phyloP scores from a whole-genome alignment of 2,113 vertebrate species.

The Corythaeola cristata region DNA sequence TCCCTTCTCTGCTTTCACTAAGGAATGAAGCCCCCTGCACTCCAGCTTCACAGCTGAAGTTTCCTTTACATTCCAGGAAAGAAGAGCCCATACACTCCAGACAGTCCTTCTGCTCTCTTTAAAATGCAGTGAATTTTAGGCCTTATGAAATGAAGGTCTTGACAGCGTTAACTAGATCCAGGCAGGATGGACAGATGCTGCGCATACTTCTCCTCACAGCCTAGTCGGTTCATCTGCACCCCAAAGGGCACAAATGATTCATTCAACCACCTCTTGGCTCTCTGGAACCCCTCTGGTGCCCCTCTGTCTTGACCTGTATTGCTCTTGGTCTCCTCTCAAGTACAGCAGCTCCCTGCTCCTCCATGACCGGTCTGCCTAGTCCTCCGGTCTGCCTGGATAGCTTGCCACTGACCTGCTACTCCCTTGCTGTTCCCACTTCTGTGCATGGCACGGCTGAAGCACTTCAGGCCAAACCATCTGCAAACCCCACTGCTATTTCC shows the following conservation, averaged over 20 bases:
- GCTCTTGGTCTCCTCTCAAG: neutral
- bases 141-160: constrained; percentile 31
- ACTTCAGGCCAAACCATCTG: neutral
- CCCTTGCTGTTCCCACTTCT: neutral
- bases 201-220: neutral
- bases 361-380: neutral
- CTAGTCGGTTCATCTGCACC: neutral
- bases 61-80: constrained; percentile 68
- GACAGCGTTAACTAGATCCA: constrained; percentile 20
- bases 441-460: neutral
- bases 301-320: neutral
- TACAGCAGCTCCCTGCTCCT: neutral
- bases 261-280: neutral
- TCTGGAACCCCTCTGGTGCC: neutral
- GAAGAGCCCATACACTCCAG: constrained; percentile 59
- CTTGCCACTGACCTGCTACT: neutral
- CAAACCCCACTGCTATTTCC: neutral
- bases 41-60: constrained; percentile 68
- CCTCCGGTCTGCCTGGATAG: neutral
- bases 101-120: constrained; percentile 61
- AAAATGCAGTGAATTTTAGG: constrained; percentile 47
- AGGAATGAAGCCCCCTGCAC: constrained; percentile 72
- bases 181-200: neutral
- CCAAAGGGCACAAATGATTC: neutral
- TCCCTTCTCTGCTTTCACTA: constrained; percentile 69